Evolutionary conservation across 2,113 vertebrate genomes (phyloP).

Genomic region (Ameiurus melas): DNA sequence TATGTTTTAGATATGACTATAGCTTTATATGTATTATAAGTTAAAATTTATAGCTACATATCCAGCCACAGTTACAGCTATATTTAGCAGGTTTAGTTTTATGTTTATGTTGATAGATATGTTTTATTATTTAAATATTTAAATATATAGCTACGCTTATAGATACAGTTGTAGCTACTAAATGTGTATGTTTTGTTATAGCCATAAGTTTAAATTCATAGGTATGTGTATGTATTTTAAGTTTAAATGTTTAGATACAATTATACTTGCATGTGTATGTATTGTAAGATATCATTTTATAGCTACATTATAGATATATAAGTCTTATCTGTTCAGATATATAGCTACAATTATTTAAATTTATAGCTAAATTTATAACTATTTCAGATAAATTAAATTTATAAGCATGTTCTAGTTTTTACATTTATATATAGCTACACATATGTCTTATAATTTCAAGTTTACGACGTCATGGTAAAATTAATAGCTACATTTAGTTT

Average conservation of each 20-base stretch:
- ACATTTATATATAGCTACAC: not conserved
- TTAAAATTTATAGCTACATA: not conserved
- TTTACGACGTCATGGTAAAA: not conserved
- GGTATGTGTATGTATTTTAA: not conserved
- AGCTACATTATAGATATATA: not conserved
- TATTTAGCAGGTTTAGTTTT: not conserved
- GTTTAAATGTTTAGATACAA: not conserved
- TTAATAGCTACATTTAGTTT: not conserved
- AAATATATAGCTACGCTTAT: not conserved
- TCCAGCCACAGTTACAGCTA: not conserved
- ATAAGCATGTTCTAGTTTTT: not conserved
- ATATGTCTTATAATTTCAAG: not conserved
- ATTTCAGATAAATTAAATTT: not conserved
- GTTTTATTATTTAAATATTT: not conserved
- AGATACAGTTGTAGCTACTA: not conserved
- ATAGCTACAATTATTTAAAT: not conserved
- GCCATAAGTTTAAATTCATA: not conserved
- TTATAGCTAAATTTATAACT: not conserved
- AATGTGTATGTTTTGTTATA: not conserved
- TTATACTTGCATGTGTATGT: not conserved
- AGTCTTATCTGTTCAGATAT: not conserved
- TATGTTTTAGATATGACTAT: not conserved
- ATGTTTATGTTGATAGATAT: not conserved
- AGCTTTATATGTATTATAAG: not conserved
- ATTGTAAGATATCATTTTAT: not conserved